Percentiles rank a stretch among this genome's conserved stretches.
Evolutionary conservation across 2,888 invertebrate species (phyloP).

Genomic region (Pocota personata): DNA sequence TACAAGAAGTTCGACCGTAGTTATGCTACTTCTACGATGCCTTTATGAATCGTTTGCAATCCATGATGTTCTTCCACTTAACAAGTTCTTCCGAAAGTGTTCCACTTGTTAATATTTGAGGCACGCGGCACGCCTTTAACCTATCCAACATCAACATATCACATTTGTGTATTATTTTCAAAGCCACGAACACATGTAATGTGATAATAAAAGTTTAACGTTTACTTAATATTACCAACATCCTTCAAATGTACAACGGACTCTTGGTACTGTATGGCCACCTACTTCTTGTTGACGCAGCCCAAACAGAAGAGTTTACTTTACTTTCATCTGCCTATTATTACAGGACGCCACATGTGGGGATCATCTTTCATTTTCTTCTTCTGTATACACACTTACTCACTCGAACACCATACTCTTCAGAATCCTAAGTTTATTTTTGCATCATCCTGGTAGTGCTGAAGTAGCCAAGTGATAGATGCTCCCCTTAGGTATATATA

Average conservation of each 20-base stretch:
- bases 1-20: too few relatives aligned
- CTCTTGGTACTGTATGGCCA: background rate
- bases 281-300: background rate
- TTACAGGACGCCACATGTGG: constrained; percentile 25
- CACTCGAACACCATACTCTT: background rate
- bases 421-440: constrained; percentile 9
- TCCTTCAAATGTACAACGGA: constrained; percentile 10
- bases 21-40: too few relatives aligned
- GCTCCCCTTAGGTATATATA: background rate
- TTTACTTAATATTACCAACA: constrained; percentile 10
- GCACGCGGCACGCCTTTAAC: background rate
- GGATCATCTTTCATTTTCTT: constrained; percentile 36
- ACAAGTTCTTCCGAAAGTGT: background rate
- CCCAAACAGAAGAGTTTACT: constrained; percentile 6
- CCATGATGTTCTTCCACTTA: too few relatives aligned
- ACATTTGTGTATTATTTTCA: background rate
- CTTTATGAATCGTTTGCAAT: too few relatives aligned
- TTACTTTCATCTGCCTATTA: constrained; percentile 28
- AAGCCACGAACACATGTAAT: constrained; percentile 13
- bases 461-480: constrained; percentile 4
- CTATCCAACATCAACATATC: background rate
- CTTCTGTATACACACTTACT: constrained; percentile 1
- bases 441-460: constrained; percentile 16
- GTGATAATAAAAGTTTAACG: constrained; percentile 23
- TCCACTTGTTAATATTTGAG: background rate